Base-by-base conservation (phyloP, 2,113 vertebrate species). In the Oncorhynchus nerka region DNA sequence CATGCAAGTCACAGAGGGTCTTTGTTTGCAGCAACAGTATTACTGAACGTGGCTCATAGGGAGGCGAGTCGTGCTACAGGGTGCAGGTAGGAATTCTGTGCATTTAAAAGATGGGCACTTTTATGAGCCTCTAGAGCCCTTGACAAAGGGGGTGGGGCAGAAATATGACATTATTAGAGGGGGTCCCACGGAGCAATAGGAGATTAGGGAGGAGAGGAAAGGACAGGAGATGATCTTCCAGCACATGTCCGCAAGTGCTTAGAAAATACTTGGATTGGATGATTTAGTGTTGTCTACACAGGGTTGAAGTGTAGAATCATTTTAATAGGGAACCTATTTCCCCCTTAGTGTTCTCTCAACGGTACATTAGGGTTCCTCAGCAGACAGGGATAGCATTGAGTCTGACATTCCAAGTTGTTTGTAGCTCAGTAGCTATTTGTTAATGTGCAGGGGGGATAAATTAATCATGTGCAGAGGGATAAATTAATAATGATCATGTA, bases 341-440 rank as follows among this genome's bases (percentile, higher is more conserved):
- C 39, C 9, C 9, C 2, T 45, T 77, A 39, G 66, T 75, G 79
- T 71, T 70, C 61, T 68, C n/a, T 34, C 19, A 19, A 68, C 20
- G 30, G 66, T 20, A 81, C 77, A 32, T 59, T 30, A 55, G 5
- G 2, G 20, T 79, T 80, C 72, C 28, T 22, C 15, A 32, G 71
- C 70, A 61, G 82, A 76, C 78, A 68, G 72, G 79, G 79, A 84
- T 75, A 78, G 55, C 73, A 83, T 67, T 84, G 77, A 77, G 77
- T 81, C 75, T 74, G 79, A 79, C 78, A 80, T 74, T 81, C 69
- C 61, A 71, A 57, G 22, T 34, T 76, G 73, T 87, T 81, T 45
- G 39, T 12, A 73, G 71, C 77, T 73, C 75, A 12, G 76, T 67
- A 26, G 79, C 68, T 79, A 79, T 84, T 77, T 86, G 66, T 84